These are phyloP conservation scores for Oasisia sp. DNA, from an alignment of 2,888 invertebrate species.

Conservation along the genomic window DNA sequence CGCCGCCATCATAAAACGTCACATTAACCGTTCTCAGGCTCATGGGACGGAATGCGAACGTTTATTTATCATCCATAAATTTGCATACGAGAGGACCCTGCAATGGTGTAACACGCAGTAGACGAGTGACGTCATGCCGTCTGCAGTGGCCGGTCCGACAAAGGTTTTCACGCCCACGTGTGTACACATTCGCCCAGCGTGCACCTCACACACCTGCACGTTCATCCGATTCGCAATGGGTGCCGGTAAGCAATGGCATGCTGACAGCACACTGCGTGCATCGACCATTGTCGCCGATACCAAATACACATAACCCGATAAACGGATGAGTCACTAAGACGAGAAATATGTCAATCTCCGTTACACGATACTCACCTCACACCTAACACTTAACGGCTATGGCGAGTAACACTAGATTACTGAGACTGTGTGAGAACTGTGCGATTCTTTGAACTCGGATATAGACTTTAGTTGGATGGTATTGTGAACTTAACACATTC, in stretches of 20 bases:
- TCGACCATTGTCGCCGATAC: neutral
- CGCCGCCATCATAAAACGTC: neutral
- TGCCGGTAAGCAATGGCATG: neutral
- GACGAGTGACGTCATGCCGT: neutral
- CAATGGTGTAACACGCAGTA: neutral
- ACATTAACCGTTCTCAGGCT: neutral
- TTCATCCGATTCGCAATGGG: neutral
- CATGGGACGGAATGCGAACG: neutral
- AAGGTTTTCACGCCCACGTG: neutral
- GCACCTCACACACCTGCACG: neutral
- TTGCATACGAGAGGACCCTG: neutral
- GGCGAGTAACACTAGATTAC: neutral
- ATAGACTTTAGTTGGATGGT: neutral
- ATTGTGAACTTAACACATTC: neutral
- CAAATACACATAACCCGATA: neutral
- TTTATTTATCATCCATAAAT: constrained; percentile 17
- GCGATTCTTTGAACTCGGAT: neutral
- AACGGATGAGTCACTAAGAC: neutral
- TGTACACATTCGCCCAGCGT: neutral
- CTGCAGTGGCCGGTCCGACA: neutral
- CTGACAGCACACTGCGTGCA: neutral
- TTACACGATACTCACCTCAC: neutral
- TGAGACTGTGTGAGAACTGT: neutral
- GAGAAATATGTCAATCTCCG: neutral
- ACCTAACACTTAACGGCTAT: neutral